Conservation (phyloP, 2,888 invertebrate genomes). For the Heliconius hortense region DNA sequence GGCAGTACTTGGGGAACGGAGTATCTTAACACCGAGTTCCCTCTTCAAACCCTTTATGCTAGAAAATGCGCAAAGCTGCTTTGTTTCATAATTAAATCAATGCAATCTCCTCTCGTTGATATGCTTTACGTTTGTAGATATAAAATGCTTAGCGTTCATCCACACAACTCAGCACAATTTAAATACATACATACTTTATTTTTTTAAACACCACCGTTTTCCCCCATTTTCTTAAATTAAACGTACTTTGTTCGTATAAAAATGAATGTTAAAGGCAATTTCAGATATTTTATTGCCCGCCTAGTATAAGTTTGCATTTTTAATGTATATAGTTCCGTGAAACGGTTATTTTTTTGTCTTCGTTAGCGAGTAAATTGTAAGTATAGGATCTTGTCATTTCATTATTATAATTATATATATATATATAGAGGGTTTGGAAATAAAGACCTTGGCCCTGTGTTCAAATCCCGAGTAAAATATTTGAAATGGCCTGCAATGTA, state of each 20-base stretch:
- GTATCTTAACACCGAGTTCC: too few relatives aligned
- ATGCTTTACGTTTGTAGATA: not conserved
- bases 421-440: not conserved
- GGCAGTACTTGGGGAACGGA: too few relatives aligned
- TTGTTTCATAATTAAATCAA: not conserved
- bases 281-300: slow-evolving; percentile 38
- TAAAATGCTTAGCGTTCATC: slow-evolving; percentile 32
- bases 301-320: slow-evolving; percentile 25
- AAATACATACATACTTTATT: slow-evolving; percentile 46
- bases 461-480: slow-evolving; percentile 38
- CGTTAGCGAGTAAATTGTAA: slow-evolving; percentile 13
- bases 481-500: slow-evolving; percentile 47
- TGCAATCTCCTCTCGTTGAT: not conserved
- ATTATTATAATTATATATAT: not conserved
- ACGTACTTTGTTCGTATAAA: not conserved
- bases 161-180: slow-evolving; percentile 55
- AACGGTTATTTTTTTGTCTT: slow-evolving; percentile 24
- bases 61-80: too few relatives aligned
- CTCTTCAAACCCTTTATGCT: too few relatives aligned
- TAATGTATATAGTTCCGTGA: slow-evolving; percentile 24
- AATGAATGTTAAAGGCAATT: slow-evolving; percentile 38
- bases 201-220: slow-evolving; percentile 45
- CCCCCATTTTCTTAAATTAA: slow-evolving; percentile 7
- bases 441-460: slow-evolving; percentile 1
- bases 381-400: slow-evolving; percentile 13